phyloP scores from a whole-genome alignment of 2,888 invertebrate genomes.

The Osedax frankpressi region DNA sequence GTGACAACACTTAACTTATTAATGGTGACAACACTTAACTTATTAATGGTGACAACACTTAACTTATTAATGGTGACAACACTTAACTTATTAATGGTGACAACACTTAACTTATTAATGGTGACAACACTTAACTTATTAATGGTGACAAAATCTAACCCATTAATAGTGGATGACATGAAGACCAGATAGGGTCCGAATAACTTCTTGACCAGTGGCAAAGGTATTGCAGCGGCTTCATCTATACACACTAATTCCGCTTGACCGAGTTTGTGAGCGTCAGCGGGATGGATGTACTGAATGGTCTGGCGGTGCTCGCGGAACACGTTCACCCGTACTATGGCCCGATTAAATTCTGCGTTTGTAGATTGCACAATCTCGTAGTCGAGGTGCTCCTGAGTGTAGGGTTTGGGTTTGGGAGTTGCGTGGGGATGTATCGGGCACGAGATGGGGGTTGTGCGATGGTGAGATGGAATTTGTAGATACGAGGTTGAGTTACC shows the following conservation, averaged over 20 bases:
- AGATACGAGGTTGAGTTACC: no score
- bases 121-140: no score
- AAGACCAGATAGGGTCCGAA: constrained; percentile 82
- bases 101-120: no score
- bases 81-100: no score
- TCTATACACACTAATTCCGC: constrained; percentile 91
- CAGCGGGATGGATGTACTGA: constrained; percentile 86
- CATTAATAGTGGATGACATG: constrained; percentile 89
- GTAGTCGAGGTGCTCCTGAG: constrained; percentile 91
- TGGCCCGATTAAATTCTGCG: constrained; percentile 88
- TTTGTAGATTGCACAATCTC: constrained; percentile 84
- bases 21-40: no score
- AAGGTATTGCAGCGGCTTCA: constrained; percentile 95
- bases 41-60: no score
- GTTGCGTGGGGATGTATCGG: no score
- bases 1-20: no score
- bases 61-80: no score
- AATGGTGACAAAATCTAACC: constrained; percentile 48
- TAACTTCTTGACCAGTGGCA: constrained; percentile 77
- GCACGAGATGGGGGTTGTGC: no score
- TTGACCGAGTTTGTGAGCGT: constrained; percentile 72
- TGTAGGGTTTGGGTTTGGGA: no score
- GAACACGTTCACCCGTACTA: constrained; percentile 79
- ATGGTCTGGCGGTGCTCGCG: constrained; percentile 82
- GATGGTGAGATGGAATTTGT: no score